Percentiles rank a stretch among this genome's conserved stretches.
Evolutionary conservation across 2,113 vertebrate species (phyloP).

Genomic region (Seriola quinqueradiata): DNA sequence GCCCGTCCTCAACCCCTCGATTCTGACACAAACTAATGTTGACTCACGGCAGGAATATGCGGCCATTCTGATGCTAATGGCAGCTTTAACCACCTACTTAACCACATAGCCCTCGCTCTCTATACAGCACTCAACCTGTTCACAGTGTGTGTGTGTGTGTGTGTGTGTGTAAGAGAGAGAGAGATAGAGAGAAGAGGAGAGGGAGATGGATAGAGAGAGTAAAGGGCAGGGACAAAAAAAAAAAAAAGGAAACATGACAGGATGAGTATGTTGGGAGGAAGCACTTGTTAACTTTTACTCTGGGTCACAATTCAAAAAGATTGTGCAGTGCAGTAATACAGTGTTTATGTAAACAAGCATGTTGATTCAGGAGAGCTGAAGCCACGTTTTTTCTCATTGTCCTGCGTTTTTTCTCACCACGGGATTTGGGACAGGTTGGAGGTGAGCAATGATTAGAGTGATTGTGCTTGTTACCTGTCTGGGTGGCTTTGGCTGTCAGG

Average conservation of each 20-base stretch:
- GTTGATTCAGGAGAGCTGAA: not conserved
- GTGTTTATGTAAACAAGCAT: not conserved
- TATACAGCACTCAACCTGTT: conserved; percentile 69
- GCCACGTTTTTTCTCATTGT: conserved; percentile 7
- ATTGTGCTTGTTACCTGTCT: conserved; percentile 30
- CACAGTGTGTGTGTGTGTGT: conserved; percentile 28
- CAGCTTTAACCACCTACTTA: conserved; percentile 82
- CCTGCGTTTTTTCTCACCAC: not conserved
- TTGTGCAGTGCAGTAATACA: not conserved
- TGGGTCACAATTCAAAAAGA: not conserved
- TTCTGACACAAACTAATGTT: conserved; percentile 83
- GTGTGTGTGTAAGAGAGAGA: conserved; percentile 24
- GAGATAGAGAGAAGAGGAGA: conserved; percentile 9
- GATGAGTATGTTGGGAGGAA: conserved; percentile 18
- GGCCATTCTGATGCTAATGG: conserved; percentile 84
- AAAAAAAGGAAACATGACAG: conserved; percentile 12
- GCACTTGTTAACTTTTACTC: conserved; percentile 20
- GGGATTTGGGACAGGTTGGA: not conserved
- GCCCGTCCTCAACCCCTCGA: conserved; percentile 65
- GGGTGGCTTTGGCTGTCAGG: conserved; percentile 46
- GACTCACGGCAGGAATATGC: conserved; percentile 81
- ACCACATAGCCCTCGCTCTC: conserved; percentile 70
- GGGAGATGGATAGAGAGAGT: not conserved
- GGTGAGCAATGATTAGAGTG: conserved; percentile 15
- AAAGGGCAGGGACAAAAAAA: conserved; percentile 13